Conservation (phyloP, 2,797 vertebrate species). For the Periophthalmus magnuspinnatus region DNA sequence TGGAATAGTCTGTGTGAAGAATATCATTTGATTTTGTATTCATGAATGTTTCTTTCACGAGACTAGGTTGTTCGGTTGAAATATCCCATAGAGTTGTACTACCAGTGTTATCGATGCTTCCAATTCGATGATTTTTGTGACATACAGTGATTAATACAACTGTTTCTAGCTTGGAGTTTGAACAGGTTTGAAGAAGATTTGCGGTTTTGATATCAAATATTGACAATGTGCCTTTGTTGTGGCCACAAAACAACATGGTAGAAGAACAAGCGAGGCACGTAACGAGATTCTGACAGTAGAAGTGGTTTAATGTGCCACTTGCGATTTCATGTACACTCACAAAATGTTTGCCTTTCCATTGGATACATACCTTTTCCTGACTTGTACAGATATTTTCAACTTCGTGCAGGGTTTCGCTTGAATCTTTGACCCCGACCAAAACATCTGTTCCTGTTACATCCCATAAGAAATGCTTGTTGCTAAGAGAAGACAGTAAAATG, state of each 20-base stretch:
- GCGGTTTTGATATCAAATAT: slow-evolving; percentile 61
- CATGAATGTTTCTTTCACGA: slow-evolving; percentile 55
- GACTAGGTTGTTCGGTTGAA: slow-evolving; percentile 38
- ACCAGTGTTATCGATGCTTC: slow-evolving; percentile 71
- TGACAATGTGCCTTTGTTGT: slow-evolving; percentile 66
- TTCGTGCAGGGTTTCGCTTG: not conserved
- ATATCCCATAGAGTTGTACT: slow-evolving; percentile 72
- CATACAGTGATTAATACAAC: slow-evolving; percentile 59
- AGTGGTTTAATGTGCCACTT: slow-evolving; percentile 27
- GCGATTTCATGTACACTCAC: slow-evolving; percentile 62
- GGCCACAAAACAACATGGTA: slow-evolving; percentile 66
- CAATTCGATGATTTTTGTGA: slow-evolving; percentile 51
- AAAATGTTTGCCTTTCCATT: slow-evolving; percentile 60
- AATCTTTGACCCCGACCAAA: slow-evolving; percentile 57
- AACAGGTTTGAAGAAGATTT: slow-evolving; percentile 50
- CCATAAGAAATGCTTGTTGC: slow-evolving; percentile 68
- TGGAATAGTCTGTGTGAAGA: slow-evolving; percentile 61
- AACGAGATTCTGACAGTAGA: slow-evolving; percentile 68
- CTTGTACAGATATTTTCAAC: slow-evolving; percentile 55
- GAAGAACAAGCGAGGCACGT: slow-evolving; percentile 66
- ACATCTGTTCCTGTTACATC: slow-evolving; percentile 48
- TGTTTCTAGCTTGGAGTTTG: slow-evolving; percentile 46
- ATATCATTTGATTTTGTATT: slow-evolving; percentile 35
- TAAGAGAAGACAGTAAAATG: slow-evolving; percentile 67
- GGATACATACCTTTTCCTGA: slow-evolving; percentile 56